Percentiles rank a stretch among this genome's conserved stretches.
Conservation (phyloP, 2,113 vertebrate species). For the Patagioenas fasciata region DNA sequence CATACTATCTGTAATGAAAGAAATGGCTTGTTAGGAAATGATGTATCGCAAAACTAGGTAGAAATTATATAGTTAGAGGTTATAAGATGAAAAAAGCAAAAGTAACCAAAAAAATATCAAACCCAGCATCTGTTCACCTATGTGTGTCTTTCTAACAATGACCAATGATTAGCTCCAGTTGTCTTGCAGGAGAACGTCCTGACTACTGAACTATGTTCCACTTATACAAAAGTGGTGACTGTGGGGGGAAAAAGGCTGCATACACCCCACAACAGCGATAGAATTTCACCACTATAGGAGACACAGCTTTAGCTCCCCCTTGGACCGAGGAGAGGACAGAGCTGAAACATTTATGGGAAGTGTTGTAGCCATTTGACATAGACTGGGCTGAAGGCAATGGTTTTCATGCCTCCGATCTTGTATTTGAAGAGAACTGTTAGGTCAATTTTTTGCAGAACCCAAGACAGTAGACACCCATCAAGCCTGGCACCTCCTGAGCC, state of each 20-base stretch:
- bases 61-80: neutral
- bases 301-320: neutral
- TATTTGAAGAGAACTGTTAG: neutral
- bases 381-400: neutral
- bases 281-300: neutral
- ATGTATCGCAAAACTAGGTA: neutral
- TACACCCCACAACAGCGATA: fast-evolving
- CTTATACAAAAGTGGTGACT: neutral
- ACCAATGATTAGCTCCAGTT: neutral
- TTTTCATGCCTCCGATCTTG: neutral
- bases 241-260: neutral
- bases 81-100: neutral
- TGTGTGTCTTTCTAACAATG: neutral
- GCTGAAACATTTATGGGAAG: fast-evolving
- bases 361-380: neutral
- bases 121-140: neutral
- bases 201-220: neutral
- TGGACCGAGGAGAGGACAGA: fast-evolving
- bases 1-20: neutral
- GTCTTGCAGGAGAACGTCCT: neutral
- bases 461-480: fast-evolving
- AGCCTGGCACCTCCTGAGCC: neutral
- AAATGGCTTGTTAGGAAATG: neutral
- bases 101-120: neutral
- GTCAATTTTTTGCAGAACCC: neutral